Base-by-base conservation (phyloP, 2,888 invertebrate species). In the Venusia cambrica region DNA sequence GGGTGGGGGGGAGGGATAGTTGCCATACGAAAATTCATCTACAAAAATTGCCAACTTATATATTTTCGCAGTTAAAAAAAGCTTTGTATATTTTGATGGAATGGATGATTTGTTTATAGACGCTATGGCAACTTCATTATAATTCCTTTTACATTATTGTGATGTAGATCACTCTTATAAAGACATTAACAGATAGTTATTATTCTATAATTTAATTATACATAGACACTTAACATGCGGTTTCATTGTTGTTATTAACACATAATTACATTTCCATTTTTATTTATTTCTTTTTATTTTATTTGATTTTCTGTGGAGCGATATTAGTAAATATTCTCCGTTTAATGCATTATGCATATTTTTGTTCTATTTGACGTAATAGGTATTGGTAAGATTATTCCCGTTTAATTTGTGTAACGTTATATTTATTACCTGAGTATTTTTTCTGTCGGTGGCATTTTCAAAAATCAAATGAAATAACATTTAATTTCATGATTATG, bases 131-230 rank as follows among this genome's bases (percentile, higher is more conserved):
- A 73, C 66, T 63, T 67, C 54, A 49, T 52, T 62, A 73, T 75
- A 73, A 83, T 84, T 84, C 83, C 83, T 83, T 78, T 69, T 74
- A 77, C 66, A 73, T 63, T 68, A 70, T 38, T 70, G 83, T 84
- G 84, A 85, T 80, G 50, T 80, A 77, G 73, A 78, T 85, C 83
- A 84, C 85, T 69, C 67, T 67, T 75, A 80, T 83, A 87, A 87
- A 87, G 85, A 87, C 85, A 87, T 87, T 85, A 85, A 83, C 81
- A 78, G 68, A 68, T 84, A 83, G 80, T 75, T 75, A n/a, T 65
- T 50, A 46, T 59, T 52, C 50, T 55, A 45, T 69, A 65, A 64
- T 62, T 70, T 59, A 72, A 73, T 59, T 57, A 37, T 43, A 45
- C 48, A 33, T 61, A 78, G 75, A 81, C 78, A 81, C 81, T 73